These are phyloP conservation scores for Helicoverpa zea DNA, from an alignment of 1,140 invertebrate genomes.

Conservation along the genomic window DNA sequence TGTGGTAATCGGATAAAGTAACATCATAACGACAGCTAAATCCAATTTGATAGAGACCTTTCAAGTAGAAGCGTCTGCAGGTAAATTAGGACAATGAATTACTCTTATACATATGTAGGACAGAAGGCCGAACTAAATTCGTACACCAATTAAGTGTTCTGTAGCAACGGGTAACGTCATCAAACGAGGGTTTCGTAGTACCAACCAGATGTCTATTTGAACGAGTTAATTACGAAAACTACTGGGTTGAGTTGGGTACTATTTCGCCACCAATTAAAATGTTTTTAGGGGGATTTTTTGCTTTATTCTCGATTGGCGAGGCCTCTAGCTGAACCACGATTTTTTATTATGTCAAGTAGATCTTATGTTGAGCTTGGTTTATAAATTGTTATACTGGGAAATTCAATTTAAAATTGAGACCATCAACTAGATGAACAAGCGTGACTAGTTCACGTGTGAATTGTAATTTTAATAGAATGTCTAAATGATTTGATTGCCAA, in stretches of 20 bases:
- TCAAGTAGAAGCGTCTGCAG: constrained; percentile 7
- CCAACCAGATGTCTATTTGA: background rate
- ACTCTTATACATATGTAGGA: background rate
- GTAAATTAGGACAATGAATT: constrained; percentile 22
- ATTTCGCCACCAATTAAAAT: constrained; percentile 9
- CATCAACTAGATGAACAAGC: background rate
- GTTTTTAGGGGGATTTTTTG: background rate
- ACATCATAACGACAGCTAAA: constrained; percentile 4
- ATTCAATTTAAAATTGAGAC: constrained; percentile 1
- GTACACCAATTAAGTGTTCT: background rate
- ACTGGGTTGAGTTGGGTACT: background rate
- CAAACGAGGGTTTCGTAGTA: background rate
- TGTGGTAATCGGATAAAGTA: constrained; percentile 2
- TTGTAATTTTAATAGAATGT: background rate
- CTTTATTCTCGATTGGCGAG: background rate
- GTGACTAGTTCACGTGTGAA: constrained; percentile 1
- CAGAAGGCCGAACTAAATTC: background rate
- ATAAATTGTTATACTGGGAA: background rate
- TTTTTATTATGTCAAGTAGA: constrained; percentile 3
- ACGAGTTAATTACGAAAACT: background rate
- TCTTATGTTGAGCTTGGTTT: background rate
- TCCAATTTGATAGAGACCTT: constrained; percentile 14
- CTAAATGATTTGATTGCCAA: background rate
- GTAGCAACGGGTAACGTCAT: background rate
- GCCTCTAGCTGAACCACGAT: background rate